Evolutionary conservation across 2,113 vertebrate species (phyloP).

Genomic region (Sminthopsis crassicaudata): DNA sequence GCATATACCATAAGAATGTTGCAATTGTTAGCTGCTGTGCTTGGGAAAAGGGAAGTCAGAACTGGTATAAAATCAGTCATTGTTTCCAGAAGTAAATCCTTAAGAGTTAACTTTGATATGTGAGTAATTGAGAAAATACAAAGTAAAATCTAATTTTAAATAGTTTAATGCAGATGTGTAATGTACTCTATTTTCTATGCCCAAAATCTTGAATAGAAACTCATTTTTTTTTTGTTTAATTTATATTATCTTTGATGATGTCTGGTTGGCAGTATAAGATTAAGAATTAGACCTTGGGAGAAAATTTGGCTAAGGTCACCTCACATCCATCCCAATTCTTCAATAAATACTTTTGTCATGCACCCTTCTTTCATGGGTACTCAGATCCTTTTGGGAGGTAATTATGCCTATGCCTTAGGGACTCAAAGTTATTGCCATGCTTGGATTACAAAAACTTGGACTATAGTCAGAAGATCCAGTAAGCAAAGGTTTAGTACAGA

Average conservation of each 20-base stretch:
- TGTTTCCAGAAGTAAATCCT: background rate
- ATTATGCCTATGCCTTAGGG: constrained; percentile 65
- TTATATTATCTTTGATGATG: background rate
- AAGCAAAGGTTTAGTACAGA: constrained; percentile 67
- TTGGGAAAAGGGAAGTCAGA: constrained; percentile 4
- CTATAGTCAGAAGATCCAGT: constrained; percentile 82
- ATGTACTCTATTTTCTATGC: background rate
- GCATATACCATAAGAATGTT: background rate
- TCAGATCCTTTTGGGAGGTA: constrained; percentile 56
- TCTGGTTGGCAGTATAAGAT: background rate
- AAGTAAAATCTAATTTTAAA: constrained; percentile 6
- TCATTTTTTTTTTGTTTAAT: background rate
- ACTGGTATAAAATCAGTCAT: background rate
- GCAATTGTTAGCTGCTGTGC: background rate
- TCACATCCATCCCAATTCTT: background rate
- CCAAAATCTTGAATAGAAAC: background rate
- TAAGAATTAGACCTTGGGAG: background rate
- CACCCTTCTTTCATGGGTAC: constrained; percentile 28
- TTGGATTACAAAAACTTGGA: constrained; percentile 87
- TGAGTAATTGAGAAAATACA: background rate
- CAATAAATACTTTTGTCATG: constrained; percentile 16
- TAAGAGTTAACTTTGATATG: background rate
- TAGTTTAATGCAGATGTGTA: background rate
- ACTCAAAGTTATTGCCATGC: constrained; percentile 86
- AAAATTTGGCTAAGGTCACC: background rate